Evolutionary conservation across 2,888 invertebrate species (phyloP).

Genomic region (Tillus elongatus): DNA sequence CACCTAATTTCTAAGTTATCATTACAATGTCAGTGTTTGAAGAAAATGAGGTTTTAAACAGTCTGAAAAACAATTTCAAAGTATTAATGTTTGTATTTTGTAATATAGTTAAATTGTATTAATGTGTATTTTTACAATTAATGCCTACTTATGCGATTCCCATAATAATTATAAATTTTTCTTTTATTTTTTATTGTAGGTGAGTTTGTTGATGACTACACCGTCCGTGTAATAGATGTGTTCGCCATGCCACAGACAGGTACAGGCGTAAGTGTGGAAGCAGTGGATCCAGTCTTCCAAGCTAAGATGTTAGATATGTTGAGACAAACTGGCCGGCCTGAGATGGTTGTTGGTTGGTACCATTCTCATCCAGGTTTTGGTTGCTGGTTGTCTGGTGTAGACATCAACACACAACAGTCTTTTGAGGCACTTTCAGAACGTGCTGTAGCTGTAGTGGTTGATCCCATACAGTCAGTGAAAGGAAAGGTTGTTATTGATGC

Average conservation of each 20-base stretch:
- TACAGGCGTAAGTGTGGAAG: conserved; percentile 96
- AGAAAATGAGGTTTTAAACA: too few species aligned
- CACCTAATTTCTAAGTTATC: too few species aligned
- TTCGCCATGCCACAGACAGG: conserved; percentile 99
- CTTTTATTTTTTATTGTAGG: too few species aligned
- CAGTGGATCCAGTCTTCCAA: conserved; percentile 99
- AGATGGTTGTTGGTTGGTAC: conserved; percentile 97
- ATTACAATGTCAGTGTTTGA: too few species aligned
- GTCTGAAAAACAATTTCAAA: too few species aligned
- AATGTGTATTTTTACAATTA: too few species aligned
- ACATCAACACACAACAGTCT: conserved; percentile 98
- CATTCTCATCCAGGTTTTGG: conserved; percentile 99
- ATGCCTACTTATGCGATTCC: not conserved
- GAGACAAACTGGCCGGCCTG: conserved; percentile 95
- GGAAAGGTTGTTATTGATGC: conserved; percentile 99
- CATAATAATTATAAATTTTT: too few species aligned
- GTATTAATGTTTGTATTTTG: too few species aligned
- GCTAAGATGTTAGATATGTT: conserved; percentile 99
- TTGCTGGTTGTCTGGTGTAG: conserved; percentile 98
- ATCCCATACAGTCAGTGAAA: conserved; percentile 98
- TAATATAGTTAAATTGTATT: too few species aligned
- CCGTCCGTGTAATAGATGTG: conserved; percentile 97
- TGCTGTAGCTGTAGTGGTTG: conserved; percentile 98
- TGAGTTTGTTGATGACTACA: conserved; percentile 99
- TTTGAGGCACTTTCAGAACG: conserved; percentile 97